phyloP scores from a whole-genome alignment of 1,140 invertebrate genomes.

The Drosophila biarmipes region DNA sequence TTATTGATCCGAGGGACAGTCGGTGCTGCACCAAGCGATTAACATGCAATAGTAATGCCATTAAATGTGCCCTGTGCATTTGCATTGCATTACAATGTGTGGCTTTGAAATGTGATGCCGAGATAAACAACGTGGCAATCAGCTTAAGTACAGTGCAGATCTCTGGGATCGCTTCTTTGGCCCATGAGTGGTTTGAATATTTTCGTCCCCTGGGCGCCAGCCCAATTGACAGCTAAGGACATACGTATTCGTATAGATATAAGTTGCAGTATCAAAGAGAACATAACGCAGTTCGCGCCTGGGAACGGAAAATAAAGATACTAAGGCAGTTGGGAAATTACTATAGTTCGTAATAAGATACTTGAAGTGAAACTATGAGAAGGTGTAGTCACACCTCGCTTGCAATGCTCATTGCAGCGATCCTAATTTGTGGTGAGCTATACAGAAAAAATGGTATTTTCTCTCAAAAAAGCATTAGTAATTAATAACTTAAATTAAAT shows the following conservation, averaged over 20 bases:
- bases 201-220: conserved; percentile 3
- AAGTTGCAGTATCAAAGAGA: conserved; percentile 45
- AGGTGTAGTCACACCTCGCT: conserved; percentile 1
- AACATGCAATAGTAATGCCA: conserved; percentile 45
- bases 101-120: conserved; percentile 43
- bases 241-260: conserved; percentile 39
- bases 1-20: conserved; percentile 16
- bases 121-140: conserved; percentile 54
- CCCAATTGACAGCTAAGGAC: conserved; percentile 8
- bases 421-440: conserved; percentile 57
- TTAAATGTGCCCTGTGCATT: conserved; percentile 37
- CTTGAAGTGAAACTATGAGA: conserved; percentile 25
- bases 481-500: too few relatives aligned
- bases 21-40: conserved; percentile 40
- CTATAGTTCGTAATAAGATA: conserved; percentile 17
- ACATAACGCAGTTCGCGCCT: conserved; percentile 65
- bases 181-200: not conserved
- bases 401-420: conserved; percentile 26
- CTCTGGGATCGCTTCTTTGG: conserved; percentile 4
- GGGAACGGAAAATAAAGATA: conserved; percentile 43
- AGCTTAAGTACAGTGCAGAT: conserved; percentile 42
- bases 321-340: conserved; percentile 21
- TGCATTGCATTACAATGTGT: conserved; percentile 39
- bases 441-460: not conserved
- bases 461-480: too few relatives aligned